Conservation (phyloP, 2,888 invertebrate genomes). For the Lacanobia wlatinum region DNA sequence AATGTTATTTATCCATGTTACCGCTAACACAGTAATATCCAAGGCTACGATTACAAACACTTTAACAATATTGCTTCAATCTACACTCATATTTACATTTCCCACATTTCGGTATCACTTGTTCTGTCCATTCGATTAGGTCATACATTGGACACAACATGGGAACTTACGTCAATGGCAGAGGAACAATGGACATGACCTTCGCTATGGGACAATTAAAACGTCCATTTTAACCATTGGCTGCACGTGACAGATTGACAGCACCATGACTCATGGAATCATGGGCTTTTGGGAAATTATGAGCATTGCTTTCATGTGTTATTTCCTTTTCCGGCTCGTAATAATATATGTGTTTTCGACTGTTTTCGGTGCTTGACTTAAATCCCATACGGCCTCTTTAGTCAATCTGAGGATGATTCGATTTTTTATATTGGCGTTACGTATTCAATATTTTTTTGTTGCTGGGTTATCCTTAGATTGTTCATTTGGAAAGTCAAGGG, state of each 20-base stretch:
- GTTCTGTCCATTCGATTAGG: slow-evolving; percentile 45
- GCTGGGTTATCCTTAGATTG: not conserved
- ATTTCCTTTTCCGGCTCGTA: slow-evolving; percentile 15
- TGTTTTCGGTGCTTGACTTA: slow-evolving; percentile 14
- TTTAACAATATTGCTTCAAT: slow-evolving; percentile 12
- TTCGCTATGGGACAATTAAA: slow-evolving; percentile 60
- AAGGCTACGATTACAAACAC: slow-evolving; percentile 10
- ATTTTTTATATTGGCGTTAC: not conserved
- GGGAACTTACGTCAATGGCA: slow-evolving; percentile 56
- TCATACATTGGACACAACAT: slow-evolving; percentile 51
- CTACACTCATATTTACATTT: slow-evolving; percentile 32
- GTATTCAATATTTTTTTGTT: slow-evolving; percentile 7
- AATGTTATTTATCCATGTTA: slow-evolving; percentile 20
- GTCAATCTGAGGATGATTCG: not conserved
- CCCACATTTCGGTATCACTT: slow-evolving; percentile 27
- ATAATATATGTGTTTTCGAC: slow-evolving; percentile 20
- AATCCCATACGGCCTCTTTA: not conserved
- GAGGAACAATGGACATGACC: slow-evolving; percentile 61
- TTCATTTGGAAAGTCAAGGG: not conserved
- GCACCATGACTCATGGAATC: slow-evolving; percentile 42
- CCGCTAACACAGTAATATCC: slow-evolving; percentile 7
- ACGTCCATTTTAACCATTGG: slow-evolving; percentile 50
- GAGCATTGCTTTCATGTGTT: slow-evolving; percentile 32
- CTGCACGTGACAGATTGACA: slow-evolving; percentile 53
- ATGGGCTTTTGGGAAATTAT: slow-evolving; percentile 46